These are phyloP conservation scores for Willisornis vidua DNA, from an alignment of 2,113 vertebrate species.

Conservation along the genomic window DNA sequence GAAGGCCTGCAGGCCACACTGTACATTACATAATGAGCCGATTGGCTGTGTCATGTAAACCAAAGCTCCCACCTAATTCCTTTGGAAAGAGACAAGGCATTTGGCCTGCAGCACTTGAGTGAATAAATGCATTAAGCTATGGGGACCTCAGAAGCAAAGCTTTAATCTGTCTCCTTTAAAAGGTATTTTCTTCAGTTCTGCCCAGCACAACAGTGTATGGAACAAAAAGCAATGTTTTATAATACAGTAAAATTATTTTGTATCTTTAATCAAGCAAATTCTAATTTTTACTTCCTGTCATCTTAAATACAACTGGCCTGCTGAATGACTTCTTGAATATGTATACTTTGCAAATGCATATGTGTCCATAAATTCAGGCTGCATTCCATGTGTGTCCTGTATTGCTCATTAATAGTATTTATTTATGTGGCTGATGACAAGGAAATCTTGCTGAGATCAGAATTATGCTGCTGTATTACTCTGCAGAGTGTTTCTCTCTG, in stretches of 20 bases:
- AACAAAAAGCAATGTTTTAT: not conserved
- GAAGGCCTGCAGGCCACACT: not conserved
- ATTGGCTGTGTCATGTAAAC: not conserved
- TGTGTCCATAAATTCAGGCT: not conserved
- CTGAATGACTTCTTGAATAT: not conserved
- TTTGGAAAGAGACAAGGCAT: not conserved
- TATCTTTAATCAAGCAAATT: not conserved
- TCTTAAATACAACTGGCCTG: not conserved
- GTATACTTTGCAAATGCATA: not conserved
- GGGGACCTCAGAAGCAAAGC: not conserved
- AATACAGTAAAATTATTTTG: not conserved
- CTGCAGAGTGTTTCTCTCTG: not conserved
- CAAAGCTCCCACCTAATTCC: not conserved
- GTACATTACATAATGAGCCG: not conserved
- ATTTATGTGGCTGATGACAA: not conserved
- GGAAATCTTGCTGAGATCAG: not conserved
- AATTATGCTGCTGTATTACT: not conserved
- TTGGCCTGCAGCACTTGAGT: not conserved
- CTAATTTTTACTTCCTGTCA: not conserved
- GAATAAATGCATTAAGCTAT: not conserved
- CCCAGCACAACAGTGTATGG: not conserved
- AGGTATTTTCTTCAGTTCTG: not conserved
- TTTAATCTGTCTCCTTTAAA: not conserved
- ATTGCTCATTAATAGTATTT: not conserved
- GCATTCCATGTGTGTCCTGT: not conserved